phyloP scores from a whole-genome alignment of 1,140 invertebrate species.

The Eciton burchellii region DNA sequence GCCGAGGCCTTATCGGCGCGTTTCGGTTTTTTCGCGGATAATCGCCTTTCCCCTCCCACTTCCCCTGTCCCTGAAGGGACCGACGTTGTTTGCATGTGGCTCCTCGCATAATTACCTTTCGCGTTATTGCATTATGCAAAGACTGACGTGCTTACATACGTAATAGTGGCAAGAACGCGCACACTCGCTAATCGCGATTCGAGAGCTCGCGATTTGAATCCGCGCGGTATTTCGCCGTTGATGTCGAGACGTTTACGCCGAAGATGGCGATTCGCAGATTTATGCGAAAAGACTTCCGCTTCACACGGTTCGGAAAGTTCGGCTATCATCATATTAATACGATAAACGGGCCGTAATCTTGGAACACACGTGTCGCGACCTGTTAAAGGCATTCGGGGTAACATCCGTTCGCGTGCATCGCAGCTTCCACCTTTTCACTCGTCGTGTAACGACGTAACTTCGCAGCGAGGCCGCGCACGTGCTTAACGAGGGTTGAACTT shows the following conservation, averaged over 20 bases:
- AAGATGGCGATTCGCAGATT: neutral
- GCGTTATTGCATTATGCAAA: neutral
- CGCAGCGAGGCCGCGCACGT: conserved; percentile 60
- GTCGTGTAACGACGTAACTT: conserved; percentile 70
- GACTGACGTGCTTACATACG: neutral
- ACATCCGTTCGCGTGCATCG: conserved; percentile 43
- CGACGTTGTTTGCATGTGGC: neutral
- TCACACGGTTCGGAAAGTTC: conserved; percentile 1
- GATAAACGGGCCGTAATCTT: conserved; percentile 22
- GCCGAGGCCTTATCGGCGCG: conserved; percentile 3
- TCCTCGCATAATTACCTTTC: neutral
- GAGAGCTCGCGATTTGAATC: too few relatives aligned
- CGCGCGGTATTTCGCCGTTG: too few relatives aligned
- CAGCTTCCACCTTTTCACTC: conserved; percentile 50
- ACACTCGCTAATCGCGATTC: too few relatives aligned
- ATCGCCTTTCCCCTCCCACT: neutral
- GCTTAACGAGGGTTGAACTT: conserved; percentile 70
- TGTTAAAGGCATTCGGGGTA: conserved; percentile 40
- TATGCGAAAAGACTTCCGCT: neutral
- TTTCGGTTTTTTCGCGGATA: conserved; percentile 10
- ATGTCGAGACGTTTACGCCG: neutral
- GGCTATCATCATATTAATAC: conserved; percentile 26
- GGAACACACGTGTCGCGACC: conserved; percentile 36
- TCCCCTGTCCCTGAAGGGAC: neutral
- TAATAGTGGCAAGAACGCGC: too few relatives aligned